Evolutionary conservation across 2,797 vertebrate species (phyloP), one percentile per base, ranked within the genome.

Genomic region (Microhierax caerulescens): DNA sequence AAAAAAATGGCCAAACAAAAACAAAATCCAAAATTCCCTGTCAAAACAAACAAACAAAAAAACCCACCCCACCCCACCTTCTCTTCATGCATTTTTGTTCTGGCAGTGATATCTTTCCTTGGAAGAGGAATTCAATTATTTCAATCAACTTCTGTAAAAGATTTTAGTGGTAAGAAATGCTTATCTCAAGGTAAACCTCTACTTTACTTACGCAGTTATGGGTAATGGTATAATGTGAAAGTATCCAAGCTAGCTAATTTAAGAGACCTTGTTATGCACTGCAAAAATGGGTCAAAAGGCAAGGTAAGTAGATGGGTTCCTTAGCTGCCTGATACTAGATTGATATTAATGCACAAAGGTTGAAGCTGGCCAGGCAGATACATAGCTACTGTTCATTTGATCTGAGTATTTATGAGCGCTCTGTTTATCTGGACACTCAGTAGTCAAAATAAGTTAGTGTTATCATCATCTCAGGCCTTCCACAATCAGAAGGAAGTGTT

Each of bases 1-100:
- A 13, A 39, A 39, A 39, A 39, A 39, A 13, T 13, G 12, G 12
- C n/a, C 24, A 57, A 90, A 17, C 10, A 13, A 24, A 5, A 47
- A 2, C 37, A 37, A 41, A 41, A 41, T 14, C 39, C 39, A 21
- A 51, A 61, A 59, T 11, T 28, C 1, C 13, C 13, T 34, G 37
- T 37, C 10, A 54, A 78, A 94, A 24, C 18, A 57, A 30, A 22
- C n/a, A 57, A n/a, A 19, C 2, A 28, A 32, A 43, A 53, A 18
- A 6, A 1, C 0, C 10, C 34, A 39, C 3, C 23, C 43, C 22
- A 67, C 3, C 32, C 7, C 6, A 7, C 14, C 5, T 74, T 59
- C 34, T 63, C 17, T 30, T 16, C 3, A 5, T 36, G 4, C 11
- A 18, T 57, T 24, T 83, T 51, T 56, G 3, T 67, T 83, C 48